phyloP scores from a whole-genome alignment of 2,797 vertebrate species.

The Phrynocephalus vlangalii region DNA sequence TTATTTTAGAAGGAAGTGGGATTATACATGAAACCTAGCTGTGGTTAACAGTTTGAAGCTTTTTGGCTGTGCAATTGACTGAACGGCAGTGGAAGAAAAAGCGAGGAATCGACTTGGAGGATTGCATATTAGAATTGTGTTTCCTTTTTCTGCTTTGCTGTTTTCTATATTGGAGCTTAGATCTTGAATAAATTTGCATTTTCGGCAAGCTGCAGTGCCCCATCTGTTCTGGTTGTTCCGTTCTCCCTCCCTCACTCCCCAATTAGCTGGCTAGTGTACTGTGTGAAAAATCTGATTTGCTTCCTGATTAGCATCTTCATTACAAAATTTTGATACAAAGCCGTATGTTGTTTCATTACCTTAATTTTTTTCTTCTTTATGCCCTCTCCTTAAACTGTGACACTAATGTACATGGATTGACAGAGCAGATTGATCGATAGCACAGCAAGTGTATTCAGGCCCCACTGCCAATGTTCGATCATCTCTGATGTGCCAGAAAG shows the following conservation, averaged over 20 bases:
- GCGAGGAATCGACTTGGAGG: conserved; percentile 6
- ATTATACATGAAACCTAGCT: conserved; percentile 20
- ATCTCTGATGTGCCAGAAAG: conserved; percentile 34
- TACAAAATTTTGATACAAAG: conserved; percentile 54
- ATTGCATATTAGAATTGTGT: not conserved
- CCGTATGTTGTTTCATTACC: conserved; percentile 48
- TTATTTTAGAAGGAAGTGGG: not conserved
- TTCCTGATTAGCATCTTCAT: conserved; percentile 54
- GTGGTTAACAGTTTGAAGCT: conserved; percentile 35
- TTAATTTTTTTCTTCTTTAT: conserved; percentile 39
- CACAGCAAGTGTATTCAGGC: conserved; percentile 18
- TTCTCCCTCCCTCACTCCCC: conserved; percentile 23
- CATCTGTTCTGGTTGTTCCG: conserved; percentile 39
- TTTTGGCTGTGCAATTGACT: conserved; percentile 14
- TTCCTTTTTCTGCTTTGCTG: conserved; percentile 18
- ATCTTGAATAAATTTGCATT: conserved; percentile 31
- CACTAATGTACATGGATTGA: conserved; percentile 40
- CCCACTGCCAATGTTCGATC: conserved; percentile 21
- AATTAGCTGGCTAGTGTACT: conserved; percentile 45
- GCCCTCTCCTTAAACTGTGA: conserved; percentile 31
- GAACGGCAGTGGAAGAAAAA: conserved; percentile 4
- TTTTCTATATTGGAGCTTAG: conserved; percentile 50
- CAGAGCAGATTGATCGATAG: conserved; percentile 40
- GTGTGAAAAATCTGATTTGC: conserved; percentile 57
- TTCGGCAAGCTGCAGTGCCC: conserved; percentile 35